Conservation (phyloP, 2,797 vertebrate species). For the Xenops minutus region DNA sequence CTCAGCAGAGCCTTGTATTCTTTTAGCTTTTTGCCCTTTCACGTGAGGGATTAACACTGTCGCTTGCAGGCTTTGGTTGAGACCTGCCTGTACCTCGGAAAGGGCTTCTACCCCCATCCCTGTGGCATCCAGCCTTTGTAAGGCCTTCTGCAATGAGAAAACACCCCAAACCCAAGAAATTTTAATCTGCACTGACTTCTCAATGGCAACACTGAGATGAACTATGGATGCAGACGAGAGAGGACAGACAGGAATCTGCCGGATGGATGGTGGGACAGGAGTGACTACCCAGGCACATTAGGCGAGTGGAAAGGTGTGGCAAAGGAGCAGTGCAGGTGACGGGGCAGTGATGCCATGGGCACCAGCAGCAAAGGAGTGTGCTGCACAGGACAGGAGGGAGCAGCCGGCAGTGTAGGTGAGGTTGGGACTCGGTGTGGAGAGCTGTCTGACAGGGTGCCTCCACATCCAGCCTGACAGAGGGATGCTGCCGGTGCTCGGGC, state of each 20-base stretch:
- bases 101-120: background rate
- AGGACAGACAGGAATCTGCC: background rate
- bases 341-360: background rate
- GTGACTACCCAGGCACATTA: rapidly evolving
- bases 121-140: background rate
- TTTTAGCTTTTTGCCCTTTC: slow-evolving; percentile 64
- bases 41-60: slow-evolving; percentile 9
- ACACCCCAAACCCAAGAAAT: background rate
- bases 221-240: rapidly evolving
- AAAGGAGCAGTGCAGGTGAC: rapidly evolving
- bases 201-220: background rate
- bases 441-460: background rate
- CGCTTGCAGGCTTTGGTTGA: background rate
- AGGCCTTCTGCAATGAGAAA: background rate
- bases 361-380: background rate
- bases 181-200: background rate
- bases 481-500: background rate
- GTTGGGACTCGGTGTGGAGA: rapidly evolving
- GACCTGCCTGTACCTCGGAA: background rate
- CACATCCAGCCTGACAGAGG: rapidly evolving
- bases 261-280: background rate
- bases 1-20: slow-evolving; percentile 47
- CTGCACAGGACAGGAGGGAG: background rate
- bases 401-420: background rate
- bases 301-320: background rate